phyloP scores from a whole-genome alignment of 2,888 invertebrate species.

The Xylophagus ater region DNA sequence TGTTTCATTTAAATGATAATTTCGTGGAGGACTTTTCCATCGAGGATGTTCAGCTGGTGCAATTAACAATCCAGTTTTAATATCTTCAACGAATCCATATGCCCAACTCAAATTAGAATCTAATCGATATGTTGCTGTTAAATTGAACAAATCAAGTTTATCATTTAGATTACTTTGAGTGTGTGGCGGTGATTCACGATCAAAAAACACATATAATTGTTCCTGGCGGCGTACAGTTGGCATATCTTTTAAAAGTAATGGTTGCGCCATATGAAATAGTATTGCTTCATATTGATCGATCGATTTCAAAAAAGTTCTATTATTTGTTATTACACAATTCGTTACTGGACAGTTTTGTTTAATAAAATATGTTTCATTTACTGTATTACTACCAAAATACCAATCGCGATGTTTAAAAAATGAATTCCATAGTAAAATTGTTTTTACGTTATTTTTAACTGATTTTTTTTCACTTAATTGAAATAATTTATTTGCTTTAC shows the following conservation, averaged over 20 bases:
- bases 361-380: constrained; percentile 1
- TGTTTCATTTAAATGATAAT: constrained; percentile 17
- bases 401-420: constrained; percentile 31
- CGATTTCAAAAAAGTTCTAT: constrained; percentile 27
- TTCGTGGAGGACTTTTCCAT: constrained; percentile 30
- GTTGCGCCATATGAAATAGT: constrained; percentile 42
- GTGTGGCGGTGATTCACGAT: constrained; percentile 40
- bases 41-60: constrained; percentile 25
- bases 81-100: constrained; percentile 34
- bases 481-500: too few species aligned
- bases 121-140: constrained; percentile 46
- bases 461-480: constrained; percentile 2
- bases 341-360: constrained; percentile 31
- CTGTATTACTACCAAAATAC: constrained; percentile 17
- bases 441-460: constrained; percentile 17
- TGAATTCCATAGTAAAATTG: constrained; percentile 31
- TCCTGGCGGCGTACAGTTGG: constrained; percentile 32
- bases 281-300: constrained; percentile 42
- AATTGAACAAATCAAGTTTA: constrained; percentile 42
- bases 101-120: constrained; percentile 43
- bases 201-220: constrained; percentile 44
- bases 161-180: constrained; percentile 31
- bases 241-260: constrained; percentile 26
- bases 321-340: constrained; percentile 40
- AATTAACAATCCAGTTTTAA: constrained; percentile 22